Evolutionary conservation across 2,888 invertebrate genomes (phyloP), one percentile per base, ranked within the genome.

Genomic region (Cyclophora punctaria): DNA sequence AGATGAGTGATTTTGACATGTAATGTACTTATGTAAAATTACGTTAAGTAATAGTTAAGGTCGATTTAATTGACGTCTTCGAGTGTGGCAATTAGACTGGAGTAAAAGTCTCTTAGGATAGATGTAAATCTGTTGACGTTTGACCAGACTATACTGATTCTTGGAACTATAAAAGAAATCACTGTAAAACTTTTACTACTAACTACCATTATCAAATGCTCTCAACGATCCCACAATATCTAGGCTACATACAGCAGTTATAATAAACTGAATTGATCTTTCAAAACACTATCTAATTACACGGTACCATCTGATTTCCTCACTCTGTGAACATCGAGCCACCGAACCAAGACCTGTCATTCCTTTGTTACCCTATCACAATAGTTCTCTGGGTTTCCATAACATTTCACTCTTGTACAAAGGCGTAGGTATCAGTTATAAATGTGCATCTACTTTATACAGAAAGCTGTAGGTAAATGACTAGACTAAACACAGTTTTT

Each of bases 321-420:
- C 71, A 71, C 61, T 59, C 63, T 73, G 74, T 61, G 70, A 76
- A 72, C 68, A 61, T 65, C 61, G 54, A 63, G 56, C 65, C 59
- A 59, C 62, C 60, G 65, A 59, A 55, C 57, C 65, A 63, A 71
- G 69, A 73, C 77, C 76, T 71, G 76, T 76, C 72, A 82, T 80
- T 84, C 73, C 73, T 83, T 83, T 83, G 84, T 83, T 75, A 60
- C 53, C 58, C 55, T 44, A 63, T 63, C 59, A 75, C 77, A 75
- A 80, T 80, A 70, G 76, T 69, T 71, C 71, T 74, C 75, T 71
- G 70, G 69, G 66, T 68, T 69, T 69, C 69, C 66, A 72, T 67
- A 67, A 62, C 61, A 63, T 69, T 71, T 71, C 69, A 69, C 53
- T 49, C 43, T 46, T 41, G 20, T 20, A 20, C 20, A 20, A 20